Conservation (phyloP, 2,888 invertebrate species). For the Dascillus cervinus region DNA sequence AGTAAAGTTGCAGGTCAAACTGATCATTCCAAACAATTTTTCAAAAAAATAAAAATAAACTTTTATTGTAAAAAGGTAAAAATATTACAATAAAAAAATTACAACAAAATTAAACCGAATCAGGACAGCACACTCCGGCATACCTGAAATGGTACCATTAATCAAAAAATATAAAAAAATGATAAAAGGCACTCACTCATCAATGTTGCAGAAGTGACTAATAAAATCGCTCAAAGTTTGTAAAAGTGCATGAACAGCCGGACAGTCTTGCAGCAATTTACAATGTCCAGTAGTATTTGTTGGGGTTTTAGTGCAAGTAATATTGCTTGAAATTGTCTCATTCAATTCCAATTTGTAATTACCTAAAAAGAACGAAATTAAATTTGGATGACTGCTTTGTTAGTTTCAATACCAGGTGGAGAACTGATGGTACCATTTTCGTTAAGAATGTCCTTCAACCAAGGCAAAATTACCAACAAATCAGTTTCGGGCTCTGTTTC, state of each 20-base stretch:
- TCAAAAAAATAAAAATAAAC: no score
- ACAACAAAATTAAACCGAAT: no score
- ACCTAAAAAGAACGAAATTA: conserved; percentile 6
- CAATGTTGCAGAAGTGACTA: conserved; percentile 5
- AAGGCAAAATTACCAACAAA: conserved; percentile 3
- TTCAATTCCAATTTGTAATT: conserved; percentile 9
- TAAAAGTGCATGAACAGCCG: conserved; percentile 6
- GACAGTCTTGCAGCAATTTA: conserved; percentile 7
- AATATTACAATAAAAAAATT: no score
- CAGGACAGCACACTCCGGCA: conserved; percentile 13
- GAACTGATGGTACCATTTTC: conserved; percentile 5
- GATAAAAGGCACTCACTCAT: conserved; percentile 7
- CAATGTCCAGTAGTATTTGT: conserved; percentile 7
- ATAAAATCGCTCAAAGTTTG: conserved; percentile 1
- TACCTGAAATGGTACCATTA: conserved; percentile 3
- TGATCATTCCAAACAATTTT: no score
- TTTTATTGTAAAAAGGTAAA: no score
- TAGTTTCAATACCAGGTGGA: conserved; percentile 4
- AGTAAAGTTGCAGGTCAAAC: no score
- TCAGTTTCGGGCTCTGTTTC: no score
- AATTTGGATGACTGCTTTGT: background rate
- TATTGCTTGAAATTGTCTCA: conserved; percentile 2
- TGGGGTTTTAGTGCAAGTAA: conserved; percentile 8
- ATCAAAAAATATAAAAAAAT: no score
- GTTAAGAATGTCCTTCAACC: conserved; percentile 5